phyloP scores from a whole-genome alignment of 1,140 invertebrate species.

The Mizuhopecten yessoensis region DNA sequence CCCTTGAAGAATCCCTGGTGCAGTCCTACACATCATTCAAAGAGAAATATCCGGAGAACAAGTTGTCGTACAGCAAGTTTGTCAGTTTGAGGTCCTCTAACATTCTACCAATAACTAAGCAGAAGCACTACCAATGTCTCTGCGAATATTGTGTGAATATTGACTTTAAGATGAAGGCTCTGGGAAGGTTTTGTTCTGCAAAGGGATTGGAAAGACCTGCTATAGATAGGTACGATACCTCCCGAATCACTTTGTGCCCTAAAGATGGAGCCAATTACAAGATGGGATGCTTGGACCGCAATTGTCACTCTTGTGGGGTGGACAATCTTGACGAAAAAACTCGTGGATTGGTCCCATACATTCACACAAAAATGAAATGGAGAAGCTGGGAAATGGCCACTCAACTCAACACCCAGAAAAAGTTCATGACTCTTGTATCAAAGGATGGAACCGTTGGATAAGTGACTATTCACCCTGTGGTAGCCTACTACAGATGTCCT shows the following conservation, averaged over 20 bases:
- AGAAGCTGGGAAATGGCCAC: neutral
- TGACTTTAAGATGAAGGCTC: slow-evolving; percentile 16
- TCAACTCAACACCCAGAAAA: slow-evolving; percentile 21
- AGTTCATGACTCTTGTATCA: neutral
- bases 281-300: neutral
- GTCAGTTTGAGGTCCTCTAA: neutral
- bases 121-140: neutral
- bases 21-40: neutral
- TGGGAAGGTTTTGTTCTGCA: neutral
- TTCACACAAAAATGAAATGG: slow-evolving; percentile 40
- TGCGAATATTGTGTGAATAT: slow-evolving; percentile 44
- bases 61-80: slow-evolving; percentile 30
- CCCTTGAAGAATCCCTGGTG: neutral
- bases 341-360: neutral
- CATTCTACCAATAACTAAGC: neutral
- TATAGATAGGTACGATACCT: neutral
- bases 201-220: neutral
- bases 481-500: slow-evolving; percentile 53
- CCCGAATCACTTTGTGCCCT: slow-evolving; percentile 41
- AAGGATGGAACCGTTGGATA: neutral
- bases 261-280: neutral
- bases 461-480: slow-evolving; percentile 53
- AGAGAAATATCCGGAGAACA: slow-evolving; percentile 8
- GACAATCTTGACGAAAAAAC: neutral
- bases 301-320: slow-evolving; percentile 39